Evolutionary conservation across 2,113 vertebrate species (phyloP), one percentile per base, ranked within the genome.

Genomic region (Rattus rattus): DNA sequence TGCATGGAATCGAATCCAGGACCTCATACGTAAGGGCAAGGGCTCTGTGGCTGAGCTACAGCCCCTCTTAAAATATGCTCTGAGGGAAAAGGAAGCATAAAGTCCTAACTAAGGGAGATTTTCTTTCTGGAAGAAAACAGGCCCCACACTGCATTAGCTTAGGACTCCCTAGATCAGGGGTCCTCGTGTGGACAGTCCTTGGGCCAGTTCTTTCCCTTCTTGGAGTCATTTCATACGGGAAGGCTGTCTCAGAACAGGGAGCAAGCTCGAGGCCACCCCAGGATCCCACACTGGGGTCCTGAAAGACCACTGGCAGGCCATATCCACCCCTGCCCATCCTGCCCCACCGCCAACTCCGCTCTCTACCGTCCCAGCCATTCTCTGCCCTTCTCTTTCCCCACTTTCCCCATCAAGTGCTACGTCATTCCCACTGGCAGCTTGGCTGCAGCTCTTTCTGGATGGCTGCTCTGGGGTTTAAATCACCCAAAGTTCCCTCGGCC

Each of bases 371-470:
- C 36, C 5, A 39, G 36, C 7, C 36, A 39, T 14, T n/a, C 54
- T 76, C 73, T 56, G 30, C 33, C 33, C 52, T n/a, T 2, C 33
- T 59, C 52, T 33, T 5, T n/a, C 26, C 30, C 20, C 0, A 12
- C 13, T 6, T 14, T 54, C 49, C 24, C 43, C 36, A 84, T 13
- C 59, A 47, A 19, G n/a, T 47, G n/a, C 84, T 28, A 4, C 0
- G 0, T 6, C 8, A 0, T 28, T 20, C 19, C 24, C n/a, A 0
- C 4, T 13, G 22, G 14, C 16, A 47, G 22, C 26, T 73, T 39
- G 36, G 36, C 17, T n/a, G 70, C 13, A 17, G 70, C 19, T 49
- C 43, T 10, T 59, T 10, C 6, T 10, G 16, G 11, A 43, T 14
- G 36, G 59, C 36, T 20, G 33, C 63, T 61, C 67, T 47, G 28